Evolutionary conservation across 1,140 invertebrate species (phyloP).

Genomic region (Callitettix versicolor): DNA sequence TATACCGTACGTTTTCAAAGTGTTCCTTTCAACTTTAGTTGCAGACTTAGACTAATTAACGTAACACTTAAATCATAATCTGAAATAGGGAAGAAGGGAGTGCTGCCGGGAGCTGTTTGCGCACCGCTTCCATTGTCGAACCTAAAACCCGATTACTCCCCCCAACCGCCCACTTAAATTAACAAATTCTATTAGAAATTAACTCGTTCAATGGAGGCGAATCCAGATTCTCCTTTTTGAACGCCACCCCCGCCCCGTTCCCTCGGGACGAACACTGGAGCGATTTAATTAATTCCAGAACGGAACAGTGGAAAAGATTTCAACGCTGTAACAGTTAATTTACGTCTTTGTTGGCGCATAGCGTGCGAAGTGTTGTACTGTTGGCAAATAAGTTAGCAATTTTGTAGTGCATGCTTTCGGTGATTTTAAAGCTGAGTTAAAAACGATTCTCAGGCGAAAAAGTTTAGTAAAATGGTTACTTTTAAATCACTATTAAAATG

Average conservation of each 20-base stretch:
- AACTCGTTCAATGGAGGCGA: constrained; percentile 20
- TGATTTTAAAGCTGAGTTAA: too few species aligned
- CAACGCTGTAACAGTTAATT: constrained; percentile 9
- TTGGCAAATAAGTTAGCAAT: too few species aligned
- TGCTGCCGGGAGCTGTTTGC: background rate
- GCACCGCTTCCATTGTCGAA: constrained; percentile 6
- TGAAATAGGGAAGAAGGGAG: constrained; percentile 7
- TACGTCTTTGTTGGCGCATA: too few species aligned
- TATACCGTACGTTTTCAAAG: too few species aligned
- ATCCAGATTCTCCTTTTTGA: constrained; percentile 12
- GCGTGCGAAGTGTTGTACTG: too few species aligned
- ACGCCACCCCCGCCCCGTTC: background rate
- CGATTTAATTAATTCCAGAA: constrained; percentile 15
- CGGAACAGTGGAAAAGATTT: background rate
- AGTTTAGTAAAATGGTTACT: too few species aligned
- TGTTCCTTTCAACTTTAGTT: too few species aligned
- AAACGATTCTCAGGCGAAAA: too few species aligned
- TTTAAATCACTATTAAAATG: too few species aligned
- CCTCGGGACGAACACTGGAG: constrained; percentile 1
- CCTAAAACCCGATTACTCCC: constrained; percentile 14
- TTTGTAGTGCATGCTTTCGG: too few species aligned
- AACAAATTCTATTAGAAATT: constrained; percentile 25
- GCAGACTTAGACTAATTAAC: constrained; percentile 6
- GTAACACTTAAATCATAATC: constrained; percentile 8
- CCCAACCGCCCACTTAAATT: constrained; percentile 21